phyloP scores from a whole-genome alignment of 2,888 invertebrate genomes.

The Hypolimnas misippus region DNA sequence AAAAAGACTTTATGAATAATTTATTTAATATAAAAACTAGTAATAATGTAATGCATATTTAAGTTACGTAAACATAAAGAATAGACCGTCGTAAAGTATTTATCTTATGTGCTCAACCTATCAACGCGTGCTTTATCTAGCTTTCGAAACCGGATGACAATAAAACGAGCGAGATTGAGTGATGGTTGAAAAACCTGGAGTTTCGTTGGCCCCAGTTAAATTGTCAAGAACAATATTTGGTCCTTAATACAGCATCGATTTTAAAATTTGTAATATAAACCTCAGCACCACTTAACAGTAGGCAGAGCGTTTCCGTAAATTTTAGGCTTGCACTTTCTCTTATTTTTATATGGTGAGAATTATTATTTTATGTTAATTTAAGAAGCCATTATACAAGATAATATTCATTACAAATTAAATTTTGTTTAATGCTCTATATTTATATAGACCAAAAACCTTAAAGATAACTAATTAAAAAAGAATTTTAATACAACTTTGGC shows the following conservation, averaged over 20 bases:
- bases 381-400: not conserved
- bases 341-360: not conserved
- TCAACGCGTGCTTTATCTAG: constrained; percentile 40
- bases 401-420: too few relatives aligned
- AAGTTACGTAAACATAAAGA: constrained; percentile 16
- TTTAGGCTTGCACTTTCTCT: constrained; percentile 1
- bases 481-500: too few relatives aligned
- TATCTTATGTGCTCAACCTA: constrained; percentile 33
- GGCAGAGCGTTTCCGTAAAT: not conserved
- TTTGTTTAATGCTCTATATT: too few relatives aligned
- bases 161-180: constrained; percentile 56
- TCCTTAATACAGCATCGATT: too few relatives aligned
- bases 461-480: too few relatives aligned
- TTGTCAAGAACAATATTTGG: too few relatives aligned
- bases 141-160: constrained; percentile 65
- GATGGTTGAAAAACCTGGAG: constrained; percentile 41
- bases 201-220: not conserved
- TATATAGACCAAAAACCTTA: too few relatives aligned
- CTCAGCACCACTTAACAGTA: too few relatives aligned
- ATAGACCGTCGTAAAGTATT: constrained; percentile 20
- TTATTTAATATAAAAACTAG: not conserved
- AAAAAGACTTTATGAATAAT: not conserved
- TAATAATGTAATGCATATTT: not conserved
- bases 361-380: not conserved
- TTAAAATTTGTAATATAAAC: too few relatives aligned